Evolutionary conservation across 2,888 invertebrate genomes (phyloP).

Genomic region (Nephrotoma appendiculata): DNA sequence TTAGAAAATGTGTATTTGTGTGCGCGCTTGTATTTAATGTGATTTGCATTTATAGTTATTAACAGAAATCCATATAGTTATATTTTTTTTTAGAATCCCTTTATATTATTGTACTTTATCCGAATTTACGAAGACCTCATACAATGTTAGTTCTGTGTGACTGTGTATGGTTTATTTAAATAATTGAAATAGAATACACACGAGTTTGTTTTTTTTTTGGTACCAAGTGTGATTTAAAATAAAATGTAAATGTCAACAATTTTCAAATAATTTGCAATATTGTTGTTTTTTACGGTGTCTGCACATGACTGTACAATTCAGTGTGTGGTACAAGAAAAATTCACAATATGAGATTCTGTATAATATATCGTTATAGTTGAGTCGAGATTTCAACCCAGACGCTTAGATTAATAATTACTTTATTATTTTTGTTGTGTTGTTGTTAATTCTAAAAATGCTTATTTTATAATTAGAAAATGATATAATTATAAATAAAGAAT

Average conservation of each 20-base stretch:
- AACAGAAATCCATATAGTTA: background rate
- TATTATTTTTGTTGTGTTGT: background rate
- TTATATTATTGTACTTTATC: background rate
- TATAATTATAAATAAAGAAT: background rate
- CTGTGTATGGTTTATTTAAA: background rate
- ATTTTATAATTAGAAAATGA: background rate
- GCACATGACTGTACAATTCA: background rate
- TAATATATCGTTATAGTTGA: background rate
- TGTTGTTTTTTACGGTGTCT: background rate
- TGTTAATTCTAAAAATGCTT: background rate
- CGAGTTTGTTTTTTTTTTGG: background rate
- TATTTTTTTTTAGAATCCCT: background rate
- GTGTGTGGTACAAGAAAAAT: background rate
- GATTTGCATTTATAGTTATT: background rate
- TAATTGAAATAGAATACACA: background rate
- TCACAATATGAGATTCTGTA: background rate
- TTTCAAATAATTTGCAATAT: background rate
- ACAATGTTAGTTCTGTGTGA: background rate
- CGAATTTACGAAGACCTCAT: background rate
- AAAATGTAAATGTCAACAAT: background rate
- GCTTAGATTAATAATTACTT: background rate
- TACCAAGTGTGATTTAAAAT: background rate
- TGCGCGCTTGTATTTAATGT: background rate
- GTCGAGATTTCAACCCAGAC: background rate
- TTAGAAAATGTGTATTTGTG: background rate